Percentiles rank a stretch among this genome's conserved stretches.
phyloP scores from a whole-genome alignment of 2,797 vertebrate genomes.

The Antennarius maculatus region DNA sequence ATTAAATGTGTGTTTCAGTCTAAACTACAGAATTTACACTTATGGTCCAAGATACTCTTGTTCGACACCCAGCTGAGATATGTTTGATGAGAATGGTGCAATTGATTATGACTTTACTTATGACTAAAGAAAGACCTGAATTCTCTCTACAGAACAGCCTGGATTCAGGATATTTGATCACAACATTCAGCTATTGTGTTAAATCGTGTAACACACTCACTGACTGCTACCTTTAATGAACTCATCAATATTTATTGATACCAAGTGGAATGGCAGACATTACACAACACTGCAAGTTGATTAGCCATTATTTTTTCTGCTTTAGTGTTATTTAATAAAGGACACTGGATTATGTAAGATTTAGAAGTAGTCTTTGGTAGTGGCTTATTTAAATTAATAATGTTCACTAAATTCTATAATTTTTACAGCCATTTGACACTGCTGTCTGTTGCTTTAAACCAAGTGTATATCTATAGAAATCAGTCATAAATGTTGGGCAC shows the following conservation, averaged over 20 bases:
- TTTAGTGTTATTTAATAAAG: conserved; percentile 48
- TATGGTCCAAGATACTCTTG: conserved; percentile 35
- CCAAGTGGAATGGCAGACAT: conserved; percentile 38
- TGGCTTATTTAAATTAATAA: not conserved
- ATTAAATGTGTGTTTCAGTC: conserved; percentile 32
- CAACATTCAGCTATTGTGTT: conserved; percentile 1
- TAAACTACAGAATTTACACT: conserved; percentile 20
- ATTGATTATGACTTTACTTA: not conserved
- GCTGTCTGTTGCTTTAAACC: not conserved
- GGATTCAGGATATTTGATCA: no score
- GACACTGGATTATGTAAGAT: conserved; percentile 39
- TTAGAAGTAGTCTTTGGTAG: conserved; percentile 4
- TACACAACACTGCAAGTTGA: conserved; percentile 60
- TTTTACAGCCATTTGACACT: no score
- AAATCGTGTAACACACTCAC: conserved; percentile 37
- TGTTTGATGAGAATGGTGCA: conserved; percentile 25
- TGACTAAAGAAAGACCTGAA: no score
- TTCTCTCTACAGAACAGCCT: no score
- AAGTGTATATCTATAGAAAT: no score
- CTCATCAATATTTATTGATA: conserved; percentile 49
- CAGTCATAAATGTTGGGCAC: no score
- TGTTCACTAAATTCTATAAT: not conserved
- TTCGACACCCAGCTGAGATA: conserved; percentile 25
- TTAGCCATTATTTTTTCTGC: conserved; percentile 45
- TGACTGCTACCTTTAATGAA: conserved; percentile 25